phyloP scores from a whole-genome alignment of 2,888 invertebrate species.

The Heliconius aoede region DNA sequence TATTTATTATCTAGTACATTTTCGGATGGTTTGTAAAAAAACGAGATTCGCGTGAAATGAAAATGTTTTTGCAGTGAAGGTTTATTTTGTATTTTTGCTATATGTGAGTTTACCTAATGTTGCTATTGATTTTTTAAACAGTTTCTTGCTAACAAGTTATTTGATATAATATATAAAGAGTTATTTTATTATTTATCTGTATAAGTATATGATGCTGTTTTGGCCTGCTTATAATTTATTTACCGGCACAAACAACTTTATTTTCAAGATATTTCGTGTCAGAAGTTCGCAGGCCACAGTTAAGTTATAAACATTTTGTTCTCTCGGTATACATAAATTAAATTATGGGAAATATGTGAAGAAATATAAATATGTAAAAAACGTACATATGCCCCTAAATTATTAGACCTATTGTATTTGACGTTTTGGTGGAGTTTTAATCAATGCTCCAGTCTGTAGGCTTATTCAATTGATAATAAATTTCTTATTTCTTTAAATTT shows the following conservation, averaged over 20 bases:
- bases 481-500: no score
- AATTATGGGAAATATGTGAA: background rate
- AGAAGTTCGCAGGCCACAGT: background rate
- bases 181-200: no score
- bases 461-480: no score
- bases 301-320: background rate
- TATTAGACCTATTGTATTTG: no score
- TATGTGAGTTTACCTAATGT: background rate
- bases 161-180: background rate
- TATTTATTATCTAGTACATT: slow-evolving; percentile 72
- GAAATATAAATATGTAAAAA: no score
- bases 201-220: no score
- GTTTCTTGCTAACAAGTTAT: background rate
- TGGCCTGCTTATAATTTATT: background rate
- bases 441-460: no score
- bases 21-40: slow-evolving; percentile 69
- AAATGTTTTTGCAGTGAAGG: slow-evolving; percentile 15
- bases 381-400: no score
- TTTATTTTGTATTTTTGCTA: slow-evolving; percentile 29
- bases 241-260: background rate
- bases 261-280: background rate
- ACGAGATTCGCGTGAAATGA: slow-evolving; percentile 54
- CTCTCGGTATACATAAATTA: background rate
- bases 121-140: background rate
- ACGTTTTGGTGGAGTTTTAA: no score